A percentile compares a stretch with the other conserved stretches of the same genome.
Evolutionary conservation across 1,140 invertebrate genomes (phyloP).

Genomic region (Tyrophagus putrescentiae): DNA sequence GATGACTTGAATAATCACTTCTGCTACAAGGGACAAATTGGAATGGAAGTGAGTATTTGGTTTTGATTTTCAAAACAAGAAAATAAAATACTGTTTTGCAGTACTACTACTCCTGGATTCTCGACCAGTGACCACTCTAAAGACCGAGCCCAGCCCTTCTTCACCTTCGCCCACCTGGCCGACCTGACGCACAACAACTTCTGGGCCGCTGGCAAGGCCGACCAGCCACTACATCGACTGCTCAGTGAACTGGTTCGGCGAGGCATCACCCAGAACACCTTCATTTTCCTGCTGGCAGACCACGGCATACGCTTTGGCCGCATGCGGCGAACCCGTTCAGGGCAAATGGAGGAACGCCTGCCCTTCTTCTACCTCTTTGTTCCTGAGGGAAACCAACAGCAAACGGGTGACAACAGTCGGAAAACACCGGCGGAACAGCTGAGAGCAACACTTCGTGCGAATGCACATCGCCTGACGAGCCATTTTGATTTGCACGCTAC

Average conservation of each 20-base stretch:
- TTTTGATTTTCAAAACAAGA: background rate
- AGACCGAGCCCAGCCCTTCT: conserved; percentile 21
- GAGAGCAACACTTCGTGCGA: conserved; percentile 9
- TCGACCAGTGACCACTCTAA: background rate
- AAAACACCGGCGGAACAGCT: too few relatives aligned
- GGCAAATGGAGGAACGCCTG: conserved; percentile 27
- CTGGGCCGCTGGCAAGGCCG: conserved; percentile 30
- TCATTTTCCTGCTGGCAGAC: conserved; percentile 30
- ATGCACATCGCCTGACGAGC: conserved; percentile 25
- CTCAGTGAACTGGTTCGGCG: conserved; percentile 25
- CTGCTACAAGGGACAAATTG: conserved; percentile 12
- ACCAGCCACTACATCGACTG: conserved; percentile 31
- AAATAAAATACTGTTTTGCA: background rate
- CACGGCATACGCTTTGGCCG: conserved; percentile 30
- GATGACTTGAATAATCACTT: conserved; percentile 12
- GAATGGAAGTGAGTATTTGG: conserved; percentile 4
- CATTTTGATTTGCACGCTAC: conserved; percentile 27
- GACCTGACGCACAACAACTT: conserved; percentile 33
- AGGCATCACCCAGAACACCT: conserved; percentile 26
- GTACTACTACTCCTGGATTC: conserved; percentile 13
- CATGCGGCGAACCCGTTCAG: conserved; percentile 24
- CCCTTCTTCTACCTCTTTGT: conserved; percentile 25
- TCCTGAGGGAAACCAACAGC: conserved; percentile 12
- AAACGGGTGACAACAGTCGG: too few relatives aligned
- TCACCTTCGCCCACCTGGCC: conserved; percentile 33